These are phyloP conservation scores for Drosophila miranda DNA, from an alignment of 1,140 invertebrate genomes.

Conservation along the genomic window DNA sequence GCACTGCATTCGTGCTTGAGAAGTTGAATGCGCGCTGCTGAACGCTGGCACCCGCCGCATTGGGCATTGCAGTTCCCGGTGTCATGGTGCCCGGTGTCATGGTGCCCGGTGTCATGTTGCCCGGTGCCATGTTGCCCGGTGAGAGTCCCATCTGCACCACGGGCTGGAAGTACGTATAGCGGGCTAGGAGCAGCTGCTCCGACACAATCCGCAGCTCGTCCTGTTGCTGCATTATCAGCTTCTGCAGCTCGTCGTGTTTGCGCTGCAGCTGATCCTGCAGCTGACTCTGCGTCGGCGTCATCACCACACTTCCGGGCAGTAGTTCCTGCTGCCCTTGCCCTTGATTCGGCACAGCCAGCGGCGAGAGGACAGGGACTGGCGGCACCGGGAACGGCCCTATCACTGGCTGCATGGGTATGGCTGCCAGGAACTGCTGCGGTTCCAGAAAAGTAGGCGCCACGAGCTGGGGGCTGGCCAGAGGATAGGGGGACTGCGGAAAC, in stretches of 20 bases:
- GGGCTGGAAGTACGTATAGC: slow-evolving; percentile 88
- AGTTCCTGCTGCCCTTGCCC: slow-evolving; percentile 52
- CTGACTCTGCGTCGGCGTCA: slow-evolving; percentile 86
- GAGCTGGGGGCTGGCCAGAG: slow-evolving; percentile 68
- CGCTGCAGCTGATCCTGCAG: slow-evolving; percentile 90
- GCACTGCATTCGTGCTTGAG: slow-evolving; percentile 60
- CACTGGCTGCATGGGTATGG: slow-evolving; percentile 85
- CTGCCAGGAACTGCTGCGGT: slow-evolving; percentile 85
- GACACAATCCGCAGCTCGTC: slow-evolving; percentile 92
- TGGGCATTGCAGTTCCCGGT: slow-evolving; percentile 23
- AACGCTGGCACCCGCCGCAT: slow-evolving; percentile 23
- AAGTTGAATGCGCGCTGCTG: slow-evolving; percentile 61
- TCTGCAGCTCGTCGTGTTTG: slow-evolving; percentile 92
- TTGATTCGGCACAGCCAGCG: slow-evolving; percentile 47
- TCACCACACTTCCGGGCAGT: slow-evolving; percentile 69
- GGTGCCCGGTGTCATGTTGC: slow-evolving; percentile 40
- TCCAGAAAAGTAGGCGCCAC: slow-evolving; percentile 83
- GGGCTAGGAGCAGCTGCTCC: slow-evolving; percentile 92
- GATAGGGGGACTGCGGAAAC: slow-evolving; percentile 62
- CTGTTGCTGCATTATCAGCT: slow-evolving; percentile 92
- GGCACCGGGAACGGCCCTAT: slow-evolving; percentile 82
- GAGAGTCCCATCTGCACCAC: slow-evolving; percentile 83
- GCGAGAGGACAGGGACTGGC: slow-evolving; percentile 81
- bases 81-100: slow-evolving; percentile 41
- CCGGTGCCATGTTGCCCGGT: slow-evolving; percentile 82